phyloP scores from a whole-genome alignment of 2,888 invertebrate genomes.

The Unio pictorum region DNA sequence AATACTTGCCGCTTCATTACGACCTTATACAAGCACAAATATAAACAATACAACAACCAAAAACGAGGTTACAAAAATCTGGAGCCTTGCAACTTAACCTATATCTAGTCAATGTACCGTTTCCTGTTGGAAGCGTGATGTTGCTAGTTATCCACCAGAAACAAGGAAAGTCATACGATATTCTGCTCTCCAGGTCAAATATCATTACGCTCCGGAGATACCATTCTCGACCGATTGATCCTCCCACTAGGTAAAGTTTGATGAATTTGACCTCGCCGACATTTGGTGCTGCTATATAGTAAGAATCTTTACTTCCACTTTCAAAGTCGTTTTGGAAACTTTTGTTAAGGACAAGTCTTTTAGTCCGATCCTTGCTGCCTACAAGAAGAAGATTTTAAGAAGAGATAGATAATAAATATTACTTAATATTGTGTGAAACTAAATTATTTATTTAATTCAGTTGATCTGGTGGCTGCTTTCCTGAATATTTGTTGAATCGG shows the following conservation, averaged over 20 bases:
- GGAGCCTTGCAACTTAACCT: no score
- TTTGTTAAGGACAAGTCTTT: conserved; percentile 26
- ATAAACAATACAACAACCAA: no score
- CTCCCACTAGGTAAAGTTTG: conserved; percentile 34
- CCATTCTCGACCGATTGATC: conserved; percentile 26
- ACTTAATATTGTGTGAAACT: no score
- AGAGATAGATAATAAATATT: no score
- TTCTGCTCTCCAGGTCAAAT: conserved; percentile 25
- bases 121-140: conserved; percentile 24
- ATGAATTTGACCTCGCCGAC: conserved; percentile 34
- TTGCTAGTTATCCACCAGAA: conserved; percentile 25
- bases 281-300: conserved; percentile 26
- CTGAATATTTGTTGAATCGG: no score
- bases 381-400: background rate
- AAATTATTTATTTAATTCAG: no score
- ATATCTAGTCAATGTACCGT: conserved; percentile 10
- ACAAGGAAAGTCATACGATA: conserved; percentile 26
- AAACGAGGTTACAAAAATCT: no score
- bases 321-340: conserved; percentile 34
- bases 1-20: no score
- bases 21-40: no score
- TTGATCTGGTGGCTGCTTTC: no score
- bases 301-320: conserved; percentile 31
- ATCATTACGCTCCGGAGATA: conserved; percentile 28
- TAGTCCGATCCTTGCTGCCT: conserved; percentile 32